phyloP scores from a whole-genome alignment of 2,113 vertebrate genomes.

The Pycnonotus jocosus region DNA sequence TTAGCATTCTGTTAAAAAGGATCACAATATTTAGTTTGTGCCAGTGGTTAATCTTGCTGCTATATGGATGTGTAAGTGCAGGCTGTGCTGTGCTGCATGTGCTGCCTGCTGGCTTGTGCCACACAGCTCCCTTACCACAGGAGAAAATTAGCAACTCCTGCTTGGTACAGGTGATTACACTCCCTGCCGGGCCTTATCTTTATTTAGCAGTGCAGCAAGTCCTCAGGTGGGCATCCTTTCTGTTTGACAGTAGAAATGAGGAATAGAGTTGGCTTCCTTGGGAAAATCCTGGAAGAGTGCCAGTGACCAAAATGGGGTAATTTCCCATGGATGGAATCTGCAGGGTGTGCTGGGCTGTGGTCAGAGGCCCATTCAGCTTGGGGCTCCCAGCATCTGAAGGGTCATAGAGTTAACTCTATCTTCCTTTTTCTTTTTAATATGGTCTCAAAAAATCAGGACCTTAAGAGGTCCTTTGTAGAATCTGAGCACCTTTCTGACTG shows the following conservation, averaged over 20 bases:
- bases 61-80: not conserved
- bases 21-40: not conserved
- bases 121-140: not conserved
- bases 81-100: not conserved
- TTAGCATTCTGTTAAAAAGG: not conserved
- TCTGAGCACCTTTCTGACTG: not conserved
- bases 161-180: not conserved
- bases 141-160: not conserved
- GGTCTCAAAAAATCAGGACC: not conserved
- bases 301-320: not conserved
- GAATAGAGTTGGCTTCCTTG: not conserved
- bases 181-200: not conserved
- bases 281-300: not conserved
- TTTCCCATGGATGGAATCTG: not conserved
- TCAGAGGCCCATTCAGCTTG: rapidly evolving
- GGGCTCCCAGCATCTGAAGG: not conserved
- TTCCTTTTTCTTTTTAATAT: not conserved
- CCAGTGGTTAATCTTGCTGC: not conserved
- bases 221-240: not conserved
- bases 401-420: not conserved
- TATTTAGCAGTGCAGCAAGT: not conserved
- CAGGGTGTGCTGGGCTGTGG: not conserved
- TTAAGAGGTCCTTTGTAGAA: not conserved
- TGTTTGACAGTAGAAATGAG: not conserved
- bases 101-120: not conserved